Evolutionary conservation across 2,797 vertebrate species (phyloP), one percentile per base, ranked within the genome.

Genomic region (Melanotaenia maccullochi): DNA sequence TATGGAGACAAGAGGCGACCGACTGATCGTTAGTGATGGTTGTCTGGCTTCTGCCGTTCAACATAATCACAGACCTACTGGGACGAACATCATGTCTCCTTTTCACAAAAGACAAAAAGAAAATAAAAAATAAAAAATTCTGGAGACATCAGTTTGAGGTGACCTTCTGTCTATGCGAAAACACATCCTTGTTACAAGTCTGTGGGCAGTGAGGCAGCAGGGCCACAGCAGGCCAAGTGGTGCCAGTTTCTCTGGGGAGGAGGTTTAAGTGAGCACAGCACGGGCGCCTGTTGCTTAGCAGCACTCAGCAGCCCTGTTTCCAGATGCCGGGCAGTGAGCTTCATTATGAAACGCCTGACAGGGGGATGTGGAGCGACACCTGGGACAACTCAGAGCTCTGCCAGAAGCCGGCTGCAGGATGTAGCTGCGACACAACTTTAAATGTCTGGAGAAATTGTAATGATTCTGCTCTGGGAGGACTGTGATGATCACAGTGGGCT

Each of bases 271-370:
- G 78, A 79, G 82, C 70, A 68, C 62, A 67, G 60, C 11, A 40
- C 25, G 4, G 75, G 71, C 14, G 84, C 76, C 60, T 89, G 90
- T 93, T 93, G 92, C 92, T 91, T 91, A 92, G 93, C 89, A 93
- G 92, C 82, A 55, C 83, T 87, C 61, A 20, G 59, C 58, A 73
- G 72, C 75, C 40, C 40, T 78, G 83, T 86, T 79, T 89, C 74
- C 73, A 49, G 20, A 78, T 55, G 71, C 82, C 5, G 73, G 85
- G 69, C 86, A 71, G 82, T 78, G 83, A 84, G 83, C 76, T 86
- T 91, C 80, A 89, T 92, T 88, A 87, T 75, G 74, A 74, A 75
- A 65, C 64, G 74, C 58, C 82, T 87, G 75, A 78, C 66, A 60
- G 68, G 73, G 68, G 73, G 63, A 72, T 75, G 40, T 38, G 44